Base-by-base conservation (phyloP, 2,888 invertebrate genomes). In the Myathropa florea region DNA sequence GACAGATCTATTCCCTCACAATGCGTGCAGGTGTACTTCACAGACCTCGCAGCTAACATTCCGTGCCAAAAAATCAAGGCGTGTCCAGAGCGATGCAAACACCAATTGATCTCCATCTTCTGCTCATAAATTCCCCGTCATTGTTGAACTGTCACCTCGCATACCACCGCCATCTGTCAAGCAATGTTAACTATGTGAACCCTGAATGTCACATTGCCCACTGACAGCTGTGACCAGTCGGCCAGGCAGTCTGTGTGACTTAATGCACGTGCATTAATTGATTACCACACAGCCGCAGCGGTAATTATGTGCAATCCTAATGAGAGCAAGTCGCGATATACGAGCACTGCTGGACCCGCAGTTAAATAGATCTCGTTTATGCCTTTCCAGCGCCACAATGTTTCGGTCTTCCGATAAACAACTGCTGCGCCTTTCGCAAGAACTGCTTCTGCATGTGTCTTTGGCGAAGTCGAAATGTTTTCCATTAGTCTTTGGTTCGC, bases 261-360 rank as follows among this genome's bases (percentile, higher is more conserved):
- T 61, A 68, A 77, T 77, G 75, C 57, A 24, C 60, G 36, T 36
- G 36, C 63, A 78, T 18, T 65, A 30, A 33, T 46, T 33, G 65
- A 72, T 80, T 55, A 55, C n/a, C 39, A 36, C 21, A 21, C 57
- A 26, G 46, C 39, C 14, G 71, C 36, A 14, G 14, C 23, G 53
- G 57, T 70, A 70, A 79, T 65, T 72, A 79, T 65, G 65, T 36
- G 64, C 71, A 79, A 64, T 53, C 65, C 18, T 71, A 79, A 71
- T 71, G 64, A 57, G 57, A 64, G 36, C 53, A 61, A 63, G 18
- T 18, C 53, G 57, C 46, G 24, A 57, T 72, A 30, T 12, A 30
- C n/a, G n/a, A n/a, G n/a, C n/a, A n/a, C n/a, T n/a, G n/a, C 61
- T 24, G 24, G 30, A 14, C 21, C 30, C 12, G 33, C 23, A 36